Evolutionary conservation across 2,888 invertebrate genomes (phyloP), one percentile per base, ranked within the genome.

Genomic region (Deilephila porcellus): DNA sequence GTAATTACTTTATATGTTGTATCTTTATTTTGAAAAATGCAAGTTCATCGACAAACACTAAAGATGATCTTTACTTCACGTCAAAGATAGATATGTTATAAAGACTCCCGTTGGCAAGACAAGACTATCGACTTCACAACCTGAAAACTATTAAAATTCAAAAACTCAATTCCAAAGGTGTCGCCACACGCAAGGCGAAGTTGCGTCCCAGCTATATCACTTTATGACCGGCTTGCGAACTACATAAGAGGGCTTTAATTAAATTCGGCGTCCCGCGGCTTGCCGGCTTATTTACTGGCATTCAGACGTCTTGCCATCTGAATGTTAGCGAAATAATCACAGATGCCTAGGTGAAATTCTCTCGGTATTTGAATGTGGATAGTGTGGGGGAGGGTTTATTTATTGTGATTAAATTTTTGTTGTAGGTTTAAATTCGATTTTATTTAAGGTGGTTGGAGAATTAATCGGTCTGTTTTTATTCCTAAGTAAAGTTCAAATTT

Each of bases 201-300:
- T 25, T 25, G 59, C 56, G 25, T 56, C 75, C 74, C 75, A 73
- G 76, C 77, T 78, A 77, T 78, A 81, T 79, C 79, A 80, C 79
- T 84, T 82, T 84, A 82, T 79, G 76, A 81, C 76, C 71, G 74
- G 77, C 76, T 60, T 60, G 73, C 34, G 25, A 85, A 85, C 83
- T 80, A 81, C 76, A 77, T 72, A 45, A 70, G 77, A 72, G 72
- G 76, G 74, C 75, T 85, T 88, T 88, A 88, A 88, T 88, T 88
- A 88, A 88, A 87, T 83, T 84, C 80, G 76, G 81, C 70, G 73
- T 74, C 75, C 79, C 78, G 76, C 78, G 63, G 77, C 63, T 79
- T 71, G 73, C 37, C 29, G 20, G 37, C 63, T 72, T 64, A 67
- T 72, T 72, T 72, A 72, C 72, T 17, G 29, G 45, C n/a, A 37